These are phyloP conservation scores for Polymixis flavicincta DNA, from an alignment of 2,888 invertebrate genomes.

Conservation along the genomic window DNA sequence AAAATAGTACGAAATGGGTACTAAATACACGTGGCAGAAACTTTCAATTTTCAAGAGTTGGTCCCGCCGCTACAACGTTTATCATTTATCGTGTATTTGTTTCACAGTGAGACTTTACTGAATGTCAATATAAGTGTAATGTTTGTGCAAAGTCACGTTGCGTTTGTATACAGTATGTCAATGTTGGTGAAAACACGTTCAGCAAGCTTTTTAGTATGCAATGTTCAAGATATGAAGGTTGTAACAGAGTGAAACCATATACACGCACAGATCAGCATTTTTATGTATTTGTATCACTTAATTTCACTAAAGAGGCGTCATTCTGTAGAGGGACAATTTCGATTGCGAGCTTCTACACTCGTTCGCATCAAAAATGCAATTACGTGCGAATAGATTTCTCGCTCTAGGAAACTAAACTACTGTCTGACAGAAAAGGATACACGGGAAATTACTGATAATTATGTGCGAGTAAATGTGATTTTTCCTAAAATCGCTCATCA, in stretches of 20 bases:
- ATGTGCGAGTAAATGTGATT: slow-evolving; percentile 8
- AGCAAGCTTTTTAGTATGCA: slow-evolving; percentile 1
- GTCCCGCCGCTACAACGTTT: no score
- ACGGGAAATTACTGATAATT: not conserved
- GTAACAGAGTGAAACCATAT: not conserved
- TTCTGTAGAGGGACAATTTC: not conserved
- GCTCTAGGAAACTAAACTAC: not conserved
- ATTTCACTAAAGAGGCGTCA: not conserved
- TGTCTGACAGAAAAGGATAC: not conserved
- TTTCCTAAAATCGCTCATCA: not conserved
- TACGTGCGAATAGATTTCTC: not conserved
- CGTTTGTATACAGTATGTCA: slow-evolving; percentile 28
- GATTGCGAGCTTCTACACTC: not conserved
- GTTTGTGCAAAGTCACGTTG: slow-evolving; percentile 20
- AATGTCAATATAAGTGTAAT: slow-evolving; percentile 24
- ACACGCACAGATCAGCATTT: slow-evolving; percentile 9
- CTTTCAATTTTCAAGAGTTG: no score
- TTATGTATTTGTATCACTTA: not conserved
- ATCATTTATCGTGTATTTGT: slow-evolving; percentile 46
- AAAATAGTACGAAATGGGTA: no score
- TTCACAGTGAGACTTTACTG: slow-evolving; percentile 26
- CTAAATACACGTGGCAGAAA: no score
- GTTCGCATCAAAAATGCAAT: not conserved
- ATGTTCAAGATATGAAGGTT: slow-evolving; percentile 3
- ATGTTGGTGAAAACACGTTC: slow-evolving; percentile 18